These are phyloP conservation scores for Crotalus helleri DNA, from an alignment of 2,113 vertebrate species.

Conservation along the genomic window DNA sequence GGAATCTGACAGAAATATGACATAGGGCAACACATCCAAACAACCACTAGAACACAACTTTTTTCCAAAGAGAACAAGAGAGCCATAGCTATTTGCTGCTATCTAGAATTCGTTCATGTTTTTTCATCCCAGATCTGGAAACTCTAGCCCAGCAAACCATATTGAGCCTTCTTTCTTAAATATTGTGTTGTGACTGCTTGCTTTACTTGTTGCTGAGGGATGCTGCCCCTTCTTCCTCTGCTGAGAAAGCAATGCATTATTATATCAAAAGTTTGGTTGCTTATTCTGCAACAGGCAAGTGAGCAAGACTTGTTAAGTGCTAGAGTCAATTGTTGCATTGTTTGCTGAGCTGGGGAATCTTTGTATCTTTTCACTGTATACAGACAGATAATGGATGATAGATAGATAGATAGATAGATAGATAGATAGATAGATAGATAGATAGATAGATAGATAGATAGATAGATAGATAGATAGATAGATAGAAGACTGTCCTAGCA, in stretches of 20 bases:
- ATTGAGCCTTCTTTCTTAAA: background rate
- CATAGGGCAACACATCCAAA: no score
- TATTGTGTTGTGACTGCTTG: fast-evolving
- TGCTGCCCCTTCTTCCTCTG: background rate
- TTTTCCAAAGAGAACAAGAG: no score
- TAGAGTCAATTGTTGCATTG: background rate
- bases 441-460: background rate
- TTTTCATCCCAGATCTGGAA: background rate
- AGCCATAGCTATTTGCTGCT: no score
- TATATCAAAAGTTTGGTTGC: background rate
- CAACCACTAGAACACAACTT: no score
- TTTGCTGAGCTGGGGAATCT: background rate
- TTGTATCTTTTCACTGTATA: background rate
- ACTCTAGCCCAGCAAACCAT: background rate
- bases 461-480: background rate
- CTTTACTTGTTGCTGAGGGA: background rate
- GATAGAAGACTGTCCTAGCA: background rate
- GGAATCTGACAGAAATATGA: no score
- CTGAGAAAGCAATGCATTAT: background rate
- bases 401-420: background rate
- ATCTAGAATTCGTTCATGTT: no score
- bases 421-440: background rate
- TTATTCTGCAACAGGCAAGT: background rate
- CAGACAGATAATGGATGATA: background rate
- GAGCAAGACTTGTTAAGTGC: background rate